These are phyloP conservation scores for Todus mexicanus DNA, from an alignment of 2,797 vertebrate species.

Conservation along the genomic window DNA sequence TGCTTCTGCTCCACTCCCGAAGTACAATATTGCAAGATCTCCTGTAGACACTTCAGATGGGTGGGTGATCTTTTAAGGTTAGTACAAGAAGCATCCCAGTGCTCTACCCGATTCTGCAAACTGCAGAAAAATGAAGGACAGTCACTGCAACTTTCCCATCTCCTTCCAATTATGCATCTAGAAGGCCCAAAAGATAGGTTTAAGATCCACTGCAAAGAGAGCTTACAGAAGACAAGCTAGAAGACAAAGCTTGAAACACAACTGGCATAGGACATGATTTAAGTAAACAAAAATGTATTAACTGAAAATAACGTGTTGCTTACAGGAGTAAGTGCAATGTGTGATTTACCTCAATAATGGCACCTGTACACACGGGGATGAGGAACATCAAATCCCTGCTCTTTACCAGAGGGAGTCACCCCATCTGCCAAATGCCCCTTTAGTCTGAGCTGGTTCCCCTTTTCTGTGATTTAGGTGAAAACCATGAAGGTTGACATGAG, in stretches of 20 bases:
- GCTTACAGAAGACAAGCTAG: neutral
- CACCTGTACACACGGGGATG: neutral
- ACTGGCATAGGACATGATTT: neutral
- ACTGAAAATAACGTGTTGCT: neutral
- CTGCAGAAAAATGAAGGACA: neutral
- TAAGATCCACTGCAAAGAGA: neutral
- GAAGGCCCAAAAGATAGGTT: neutral
- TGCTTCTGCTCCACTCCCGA: neutral
- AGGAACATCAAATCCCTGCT: neutral
- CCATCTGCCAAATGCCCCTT: neutral
- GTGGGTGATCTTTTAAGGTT: neutral
- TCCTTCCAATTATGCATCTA: neutral
- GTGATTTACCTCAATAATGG: neutral
- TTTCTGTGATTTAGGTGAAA: neutral
- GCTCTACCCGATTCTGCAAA: neutral
- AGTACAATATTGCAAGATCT: neutral
- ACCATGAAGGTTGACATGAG: neutral
- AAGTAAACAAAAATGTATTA: neutral
- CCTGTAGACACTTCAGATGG: neutral
- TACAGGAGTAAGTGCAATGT: neutral
- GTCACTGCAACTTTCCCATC: neutral
- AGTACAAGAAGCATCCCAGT: neutral
- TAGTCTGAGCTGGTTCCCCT: neutral
- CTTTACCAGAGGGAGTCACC: neutral
- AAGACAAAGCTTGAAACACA: neutral